Conservation (phyloP, 2,797 vertebrate species). For the Artibeus jamaicensis region DNA sequence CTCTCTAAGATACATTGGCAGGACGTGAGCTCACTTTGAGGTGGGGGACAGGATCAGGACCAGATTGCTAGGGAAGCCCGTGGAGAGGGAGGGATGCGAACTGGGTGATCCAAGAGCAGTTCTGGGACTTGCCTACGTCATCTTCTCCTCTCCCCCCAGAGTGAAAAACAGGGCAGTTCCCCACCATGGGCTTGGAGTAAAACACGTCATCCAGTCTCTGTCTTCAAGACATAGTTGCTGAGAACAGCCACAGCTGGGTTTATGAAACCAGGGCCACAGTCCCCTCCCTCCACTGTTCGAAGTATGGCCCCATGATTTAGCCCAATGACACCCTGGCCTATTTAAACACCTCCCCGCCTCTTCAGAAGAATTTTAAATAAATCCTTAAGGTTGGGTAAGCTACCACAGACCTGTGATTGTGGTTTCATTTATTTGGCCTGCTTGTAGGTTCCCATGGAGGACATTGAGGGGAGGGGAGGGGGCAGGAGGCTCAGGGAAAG, state of each 20-base stretch:
- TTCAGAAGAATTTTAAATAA: slow-evolving; percentile 32
- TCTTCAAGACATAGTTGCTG: background rate
- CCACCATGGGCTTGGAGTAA: background rate
- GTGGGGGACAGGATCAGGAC: background rate
- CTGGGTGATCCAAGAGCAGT: background rate
- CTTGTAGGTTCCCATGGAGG: background rate
- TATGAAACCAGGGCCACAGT: background rate
- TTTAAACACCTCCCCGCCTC: background rate
- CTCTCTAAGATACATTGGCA: background rate
- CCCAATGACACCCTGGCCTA: background rate
- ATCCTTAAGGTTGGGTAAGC: background rate
- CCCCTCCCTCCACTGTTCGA: background rate
- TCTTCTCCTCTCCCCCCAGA: background rate
- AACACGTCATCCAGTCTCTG: background rate
- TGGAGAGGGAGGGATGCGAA: background rate
- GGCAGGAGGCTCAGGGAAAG: background rate
- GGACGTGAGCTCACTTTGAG: background rate
- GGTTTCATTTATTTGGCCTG: background rate
- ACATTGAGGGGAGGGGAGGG: rapidly evolving
- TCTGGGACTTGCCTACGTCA: background rate
- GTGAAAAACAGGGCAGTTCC: background rate
- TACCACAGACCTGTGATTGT: background rate
- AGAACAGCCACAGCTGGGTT: background rate
- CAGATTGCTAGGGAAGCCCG: background rate
- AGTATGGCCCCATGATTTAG: background rate